These are phyloP conservation scores for Minunthozetes semirufus DNA, from an alignment of 2,888 invertebrate genomes.

Conservation along the genomic window DNA sequence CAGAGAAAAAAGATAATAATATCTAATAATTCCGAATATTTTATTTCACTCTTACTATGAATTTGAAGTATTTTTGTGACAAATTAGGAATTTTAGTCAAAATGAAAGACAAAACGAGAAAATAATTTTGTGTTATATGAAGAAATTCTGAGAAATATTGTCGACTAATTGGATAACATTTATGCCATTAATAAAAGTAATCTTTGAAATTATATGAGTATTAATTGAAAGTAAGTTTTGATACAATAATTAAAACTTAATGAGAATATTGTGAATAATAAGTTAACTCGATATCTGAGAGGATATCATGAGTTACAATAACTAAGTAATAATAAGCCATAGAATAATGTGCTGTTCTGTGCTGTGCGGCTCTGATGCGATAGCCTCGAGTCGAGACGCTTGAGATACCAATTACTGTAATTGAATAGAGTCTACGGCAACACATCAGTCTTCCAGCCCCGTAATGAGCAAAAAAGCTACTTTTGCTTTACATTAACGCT, in stretches of 20 bases:
- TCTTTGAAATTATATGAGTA: background rate
- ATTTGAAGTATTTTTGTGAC: background rate
- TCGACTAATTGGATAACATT: no score
- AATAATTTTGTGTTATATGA: background rate
- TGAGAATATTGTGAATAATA: background rate
- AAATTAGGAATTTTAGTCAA: background rate
- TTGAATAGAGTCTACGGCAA: constrained; percentile 11
- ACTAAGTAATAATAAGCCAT: constrained; percentile 8
- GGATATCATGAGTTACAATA: background rate
- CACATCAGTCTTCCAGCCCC: constrained; percentile 21
- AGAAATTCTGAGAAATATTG: background rate
- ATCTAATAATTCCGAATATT: background rate
- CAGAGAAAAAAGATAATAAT: background rate
- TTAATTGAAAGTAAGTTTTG: constrained; percentile 18
- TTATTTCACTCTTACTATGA: background rate
- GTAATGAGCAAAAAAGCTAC: constrained; percentile 31
- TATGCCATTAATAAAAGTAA: background rate
- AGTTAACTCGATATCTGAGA: constrained; percentile 8
- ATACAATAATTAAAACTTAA: background rate
- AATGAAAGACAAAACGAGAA: background rate
- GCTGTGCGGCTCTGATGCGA: constrained; percentile 4
- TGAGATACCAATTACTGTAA: constrained; percentile 30
- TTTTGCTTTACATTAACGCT: constrained; percentile 18
- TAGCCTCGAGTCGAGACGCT: constrained; percentile 22
- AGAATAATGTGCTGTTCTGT: background rate